These are phyloP conservation scores for Nesogale talazaci DNA, from an alignment of 2,113 vertebrate species.

Conservation along the genomic window DNA sequence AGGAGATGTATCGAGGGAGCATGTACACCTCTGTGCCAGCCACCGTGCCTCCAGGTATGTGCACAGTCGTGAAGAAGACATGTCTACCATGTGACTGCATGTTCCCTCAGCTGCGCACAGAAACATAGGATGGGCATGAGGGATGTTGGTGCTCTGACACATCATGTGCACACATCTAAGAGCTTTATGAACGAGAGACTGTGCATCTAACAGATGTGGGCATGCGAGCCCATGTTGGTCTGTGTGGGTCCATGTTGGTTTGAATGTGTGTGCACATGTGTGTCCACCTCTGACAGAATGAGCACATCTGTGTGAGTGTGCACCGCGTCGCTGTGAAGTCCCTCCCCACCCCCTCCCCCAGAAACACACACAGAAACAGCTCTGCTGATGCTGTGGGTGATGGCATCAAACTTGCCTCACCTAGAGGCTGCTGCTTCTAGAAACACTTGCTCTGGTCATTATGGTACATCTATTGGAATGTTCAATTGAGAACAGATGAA, in stretches of 20 bases:
- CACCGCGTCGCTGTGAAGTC: neutral
- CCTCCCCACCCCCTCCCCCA: no score
- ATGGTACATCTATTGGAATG: slow-evolving; percentile 76
- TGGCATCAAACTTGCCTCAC: slow-evolving; percentile 80
- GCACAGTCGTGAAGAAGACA: neutral
- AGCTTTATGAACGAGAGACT: neutral
- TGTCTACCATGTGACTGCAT: neutral
- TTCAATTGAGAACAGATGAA: slow-evolving; percentile 79
- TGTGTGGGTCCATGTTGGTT: neutral
- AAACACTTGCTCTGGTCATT: slow-evolving; percentile 77
- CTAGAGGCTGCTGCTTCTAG: slow-evolving; percentile 76
- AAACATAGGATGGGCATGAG: neutral
- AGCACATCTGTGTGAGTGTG: neutral
- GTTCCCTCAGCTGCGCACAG: neutral
- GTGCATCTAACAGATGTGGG: neutral
- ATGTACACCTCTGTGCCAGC: neutral
- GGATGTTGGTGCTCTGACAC: neutral
- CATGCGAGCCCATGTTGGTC: neutral
- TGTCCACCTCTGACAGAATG: neutral
- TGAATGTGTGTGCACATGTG: neutral
- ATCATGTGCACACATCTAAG: no score
- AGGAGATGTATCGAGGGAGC: no score
- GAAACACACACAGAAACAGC: slow-evolving; percentile 44
- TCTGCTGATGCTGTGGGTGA: slow-evolving; percentile 68
- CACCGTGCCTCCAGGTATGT: neutral